These are phyloP conservation scores for Polymixis lichenea DNA, from an alignment of 2,888 invertebrate species.

Conservation along the genomic window DNA sequence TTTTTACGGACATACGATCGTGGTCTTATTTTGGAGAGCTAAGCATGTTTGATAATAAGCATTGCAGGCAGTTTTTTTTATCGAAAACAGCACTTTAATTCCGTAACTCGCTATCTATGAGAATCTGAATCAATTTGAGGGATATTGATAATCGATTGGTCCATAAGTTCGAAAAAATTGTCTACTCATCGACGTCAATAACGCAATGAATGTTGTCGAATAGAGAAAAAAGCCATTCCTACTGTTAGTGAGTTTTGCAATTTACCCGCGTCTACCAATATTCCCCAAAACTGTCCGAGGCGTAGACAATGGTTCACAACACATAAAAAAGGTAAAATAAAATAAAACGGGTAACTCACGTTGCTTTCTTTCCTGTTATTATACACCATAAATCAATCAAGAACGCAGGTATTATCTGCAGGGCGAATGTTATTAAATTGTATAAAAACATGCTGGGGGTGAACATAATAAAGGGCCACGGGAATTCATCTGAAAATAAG, in stretches of 20 bases:
- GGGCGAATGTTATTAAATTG: conserved; percentile 60
- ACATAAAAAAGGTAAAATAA: not conserved
- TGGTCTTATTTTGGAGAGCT: not conserved
- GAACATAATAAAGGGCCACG: conserved; percentile 66
- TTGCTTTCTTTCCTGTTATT: conserved; percentile 65
- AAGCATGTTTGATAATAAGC: not conserved
- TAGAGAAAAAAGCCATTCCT: too few species aligned
- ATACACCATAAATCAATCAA: conserved; percentile 68
- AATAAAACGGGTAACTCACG: conserved; percentile 60
- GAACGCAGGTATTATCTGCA: conserved; percentile 72
- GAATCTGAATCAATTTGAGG: too few species aligned
- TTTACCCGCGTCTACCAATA: too few species aligned
- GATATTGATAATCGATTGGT: too few species aligned
- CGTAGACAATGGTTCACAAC: not conserved
- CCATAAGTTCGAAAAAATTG: too few species aligned
- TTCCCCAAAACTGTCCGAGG: too few species aligned
- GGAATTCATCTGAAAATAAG: conserved; percentile 67
- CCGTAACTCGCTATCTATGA: too few species aligned
- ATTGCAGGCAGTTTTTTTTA: not conserved
- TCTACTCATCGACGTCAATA: too few species aligned
- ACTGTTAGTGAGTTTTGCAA: too few species aligned
- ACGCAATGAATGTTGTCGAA: too few species aligned
- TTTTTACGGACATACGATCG: too few species aligned
- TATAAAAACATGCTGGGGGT: conserved; percentile 62
- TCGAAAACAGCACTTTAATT: not conserved